Evolutionary conservation across 1,140 invertebrate genomes (phyloP).

Genomic region (Arion vulgaris): DNA sequence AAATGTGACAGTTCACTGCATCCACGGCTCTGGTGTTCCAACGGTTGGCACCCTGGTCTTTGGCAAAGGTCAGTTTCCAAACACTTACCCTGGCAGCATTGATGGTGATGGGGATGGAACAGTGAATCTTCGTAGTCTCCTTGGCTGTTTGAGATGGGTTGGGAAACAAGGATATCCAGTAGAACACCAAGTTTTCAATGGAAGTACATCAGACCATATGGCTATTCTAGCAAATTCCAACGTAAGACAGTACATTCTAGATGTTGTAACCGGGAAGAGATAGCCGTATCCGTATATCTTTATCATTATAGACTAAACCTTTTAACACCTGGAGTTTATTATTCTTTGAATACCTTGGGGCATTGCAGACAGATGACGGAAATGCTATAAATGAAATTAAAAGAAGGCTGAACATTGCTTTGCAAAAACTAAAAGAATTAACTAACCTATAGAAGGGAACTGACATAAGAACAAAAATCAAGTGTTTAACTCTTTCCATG

Average conservation of each 20-base stretch:
- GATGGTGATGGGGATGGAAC: slow-evolving; percentile 95
- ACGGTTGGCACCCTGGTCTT: slow-evolving; percentile 78
- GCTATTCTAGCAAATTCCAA: slow-evolving; percentile 60
- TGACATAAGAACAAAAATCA: too few species aligned
- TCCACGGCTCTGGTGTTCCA: slow-evolving; percentile 85
- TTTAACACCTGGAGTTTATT: too few species aligned
- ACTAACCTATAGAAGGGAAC: too few species aligned
- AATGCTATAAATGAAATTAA: too few species aligned
- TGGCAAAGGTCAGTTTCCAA: slow-evolving; percentile 73
- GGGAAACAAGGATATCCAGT: slow-evolving; percentile 77
- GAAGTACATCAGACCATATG: slow-evolving; percentile 82
- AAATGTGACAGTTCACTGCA: slow-evolving; percentile 89
- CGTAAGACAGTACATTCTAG: slow-evolving; percentile 56
- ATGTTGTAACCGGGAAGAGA: slow-evolving; percentile 33
- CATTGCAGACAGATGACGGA: too few species aligned
- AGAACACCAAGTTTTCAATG: slow-evolving; percentile 77
- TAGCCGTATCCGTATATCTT: background rate
- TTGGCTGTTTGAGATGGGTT: slow-evolving; percentile 85
- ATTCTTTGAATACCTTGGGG: too few species aligned
- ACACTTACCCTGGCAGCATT: slow-evolving; percentile 83
- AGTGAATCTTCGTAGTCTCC: slow-evolving; percentile 88
- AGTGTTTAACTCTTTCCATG: too few species aligned
- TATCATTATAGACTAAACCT: too few species aligned
- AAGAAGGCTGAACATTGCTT: too few species aligned
- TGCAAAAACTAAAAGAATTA: too few species aligned